Conservation (phyloP, 2,113 vertebrate genomes). For the Lethenteron camtschaticum region DNA sequence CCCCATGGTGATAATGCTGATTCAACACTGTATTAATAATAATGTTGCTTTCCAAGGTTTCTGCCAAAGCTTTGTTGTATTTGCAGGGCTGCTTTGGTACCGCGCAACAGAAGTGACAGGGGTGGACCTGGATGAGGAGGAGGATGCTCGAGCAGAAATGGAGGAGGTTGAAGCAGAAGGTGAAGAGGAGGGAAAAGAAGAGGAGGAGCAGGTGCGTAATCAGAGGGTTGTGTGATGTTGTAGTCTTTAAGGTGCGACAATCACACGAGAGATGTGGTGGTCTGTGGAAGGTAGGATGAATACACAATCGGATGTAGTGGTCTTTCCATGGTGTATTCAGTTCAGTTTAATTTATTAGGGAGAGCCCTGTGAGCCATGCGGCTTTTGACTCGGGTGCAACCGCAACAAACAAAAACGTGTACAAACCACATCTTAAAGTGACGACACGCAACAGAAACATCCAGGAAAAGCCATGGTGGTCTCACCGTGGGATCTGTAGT, state of each 20-base stretch:
- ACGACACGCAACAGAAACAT: no score
- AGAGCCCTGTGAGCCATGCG: neutral
- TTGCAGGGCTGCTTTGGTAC: constrained; percentile 41
- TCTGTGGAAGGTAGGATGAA: neutral
- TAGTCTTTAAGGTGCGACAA: neutral
- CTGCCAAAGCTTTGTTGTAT: neutral
- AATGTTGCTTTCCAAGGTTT: neutral
- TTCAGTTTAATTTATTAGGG: neutral
- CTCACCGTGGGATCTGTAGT: no score
- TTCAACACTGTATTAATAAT: neutral
- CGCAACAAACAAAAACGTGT: no score
- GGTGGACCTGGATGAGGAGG: constrained; percentile 48
- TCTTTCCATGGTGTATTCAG: neutral
- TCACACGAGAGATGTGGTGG: neutral
- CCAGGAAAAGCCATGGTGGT: no score
- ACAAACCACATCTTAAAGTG: no score
- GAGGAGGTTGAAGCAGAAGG: constrained; percentile 21
- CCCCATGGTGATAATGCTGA: neutral
- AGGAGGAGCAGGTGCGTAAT: constrained; percentile 17
- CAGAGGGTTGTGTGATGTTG: neutral
- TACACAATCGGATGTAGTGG: neutral
- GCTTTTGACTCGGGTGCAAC: neutral
- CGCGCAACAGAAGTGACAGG: constrained; percentile 26
- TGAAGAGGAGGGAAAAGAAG: constrained; percentile 20
- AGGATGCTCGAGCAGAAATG: constrained; percentile 28